Evolutionary conservation across 1,140 invertebrate genomes (phyloP).

Genomic region (Lutraria rhynchaena): DNA sequence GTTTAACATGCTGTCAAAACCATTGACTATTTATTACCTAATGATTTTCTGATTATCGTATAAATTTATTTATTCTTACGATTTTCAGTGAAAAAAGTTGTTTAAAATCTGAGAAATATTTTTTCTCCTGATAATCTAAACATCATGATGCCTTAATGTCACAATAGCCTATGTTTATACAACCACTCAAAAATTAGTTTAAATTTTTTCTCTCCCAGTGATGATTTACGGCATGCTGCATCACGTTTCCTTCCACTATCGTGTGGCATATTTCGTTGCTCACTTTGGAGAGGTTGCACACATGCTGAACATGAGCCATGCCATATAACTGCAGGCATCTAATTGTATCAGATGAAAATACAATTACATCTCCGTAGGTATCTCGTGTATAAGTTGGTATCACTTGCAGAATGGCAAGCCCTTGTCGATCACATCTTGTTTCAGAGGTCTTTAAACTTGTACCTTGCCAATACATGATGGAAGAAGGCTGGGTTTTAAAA

Average conservation of each 20-base stretch:
- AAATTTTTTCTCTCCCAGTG: conserved; percentile 11
- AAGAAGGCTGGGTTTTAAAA: not conserved
- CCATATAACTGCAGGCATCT: conserved; percentile 55
- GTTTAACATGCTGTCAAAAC: no score
- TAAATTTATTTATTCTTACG: no score
- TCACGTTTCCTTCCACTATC: not conserved
- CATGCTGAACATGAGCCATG: conserved; percentile 5
- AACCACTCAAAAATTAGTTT: no score
- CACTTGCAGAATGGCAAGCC: not conserved
- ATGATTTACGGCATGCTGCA: conserved; percentile 15
- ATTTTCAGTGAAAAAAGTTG: no score
- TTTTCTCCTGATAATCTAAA: no score
- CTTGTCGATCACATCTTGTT: conserved; percentile 38
- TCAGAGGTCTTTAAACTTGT: conserved; percentile 20
- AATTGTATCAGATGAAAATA: conserved; percentile 58
- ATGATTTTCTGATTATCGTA: no score
- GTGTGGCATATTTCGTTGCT: no score
- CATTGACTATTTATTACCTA: no score
- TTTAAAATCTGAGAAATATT: no score
- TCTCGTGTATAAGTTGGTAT: conserved; percentile 44
- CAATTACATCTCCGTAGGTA: conserved; percentile 41
- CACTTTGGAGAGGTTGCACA: conserved; percentile 11
- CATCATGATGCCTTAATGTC: no score
- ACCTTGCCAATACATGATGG: not conserved
- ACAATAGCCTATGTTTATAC: no score